These are phyloP conservation scores for Unio pictorum DNA, from an alignment of 2,888 invertebrate species.

Conservation along the genomic window DNA sequence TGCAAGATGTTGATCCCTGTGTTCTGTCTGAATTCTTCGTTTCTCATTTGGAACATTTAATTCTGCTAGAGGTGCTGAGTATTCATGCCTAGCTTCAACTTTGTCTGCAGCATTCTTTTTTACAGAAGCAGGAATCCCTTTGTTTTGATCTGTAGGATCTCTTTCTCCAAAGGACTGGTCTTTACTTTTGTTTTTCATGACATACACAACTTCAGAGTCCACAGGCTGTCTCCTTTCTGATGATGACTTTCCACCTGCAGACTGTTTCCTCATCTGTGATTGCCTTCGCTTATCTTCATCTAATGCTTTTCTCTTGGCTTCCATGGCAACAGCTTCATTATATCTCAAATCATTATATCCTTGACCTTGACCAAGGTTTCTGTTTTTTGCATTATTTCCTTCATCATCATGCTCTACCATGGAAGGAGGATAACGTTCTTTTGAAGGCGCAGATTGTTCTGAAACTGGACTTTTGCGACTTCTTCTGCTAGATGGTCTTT, in stretches of 20 bases:
- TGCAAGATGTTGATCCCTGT: too few species aligned
- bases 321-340: not conserved
- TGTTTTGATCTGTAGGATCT: not conserved
- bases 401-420: not conserved
- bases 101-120: constrained; percentile 8
- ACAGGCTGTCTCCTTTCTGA: too few species aligned
- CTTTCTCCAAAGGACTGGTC: constrained; percentile 2
- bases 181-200: constrained; percentile 18
- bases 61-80: too few species aligned
- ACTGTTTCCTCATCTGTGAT: too few species aligned
- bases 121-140: not conserved
- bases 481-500: too few species aligned
- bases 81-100: constrained; percentile 5
- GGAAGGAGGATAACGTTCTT: too few species aligned
- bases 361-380: not conserved
- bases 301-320: constrained; percentile 2
- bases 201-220: constrained; percentile 24
- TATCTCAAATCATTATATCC: not conserved
- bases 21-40: too few species aligned
- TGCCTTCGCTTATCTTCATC: not conserved
- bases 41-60: too few species aligned
- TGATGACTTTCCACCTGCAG: too few species aligned
- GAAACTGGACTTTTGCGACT: too few species aligned
- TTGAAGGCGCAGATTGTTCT: too few species aligned
- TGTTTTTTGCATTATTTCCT: not conserved